Evolutionary conservation across 2,888 invertebrate species (phyloP).

Genomic region (Hemicrepidius hirtus): DNA sequence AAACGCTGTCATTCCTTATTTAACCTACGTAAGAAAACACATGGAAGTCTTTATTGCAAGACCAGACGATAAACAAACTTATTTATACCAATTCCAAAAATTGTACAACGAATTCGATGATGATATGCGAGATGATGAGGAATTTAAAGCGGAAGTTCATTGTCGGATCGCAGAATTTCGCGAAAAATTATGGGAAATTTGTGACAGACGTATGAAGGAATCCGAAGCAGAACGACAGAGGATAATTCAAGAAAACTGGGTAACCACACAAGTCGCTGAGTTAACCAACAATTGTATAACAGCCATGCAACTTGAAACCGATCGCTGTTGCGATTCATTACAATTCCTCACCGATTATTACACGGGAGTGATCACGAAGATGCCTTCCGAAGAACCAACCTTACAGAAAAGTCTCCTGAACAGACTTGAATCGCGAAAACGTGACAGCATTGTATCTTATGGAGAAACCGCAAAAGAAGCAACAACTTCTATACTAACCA

Average conservation of each 20-base stretch:
- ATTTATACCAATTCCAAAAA: slow-evolving; percentile 76
- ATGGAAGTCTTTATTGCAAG: slow-evolving; percentile 75
- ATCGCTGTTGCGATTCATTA: slow-evolving; percentile 73
- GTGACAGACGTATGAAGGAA: slow-evolving; percentile 75
- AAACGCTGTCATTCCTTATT: slow-evolving; percentile 76
- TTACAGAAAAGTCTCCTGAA: slow-evolving; percentile 65
- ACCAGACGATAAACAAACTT: slow-evolving; percentile 76
- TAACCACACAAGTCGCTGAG: slow-evolving; percentile 74
- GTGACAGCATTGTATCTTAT: not conserved
- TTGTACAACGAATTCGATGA: slow-evolving; percentile 77
- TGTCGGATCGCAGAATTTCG: slow-evolving; percentile 69
- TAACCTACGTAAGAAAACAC: slow-evolving; percentile 74
- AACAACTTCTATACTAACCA: slow-evolving; percentile 33
- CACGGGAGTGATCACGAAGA: slow-evolving; percentile 67
- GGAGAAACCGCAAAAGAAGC: not conserved
- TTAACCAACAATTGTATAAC: slow-evolving; percentile 76
- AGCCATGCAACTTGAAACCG: slow-evolving; percentile 78
- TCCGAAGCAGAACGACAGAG: slow-evolving; percentile 74
- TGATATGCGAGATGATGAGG: slow-evolving; percentile 75
- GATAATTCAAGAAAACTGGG: slow-evolving; percentile 77
- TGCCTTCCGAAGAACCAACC: slow-evolving; percentile 73
- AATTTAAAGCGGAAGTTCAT: slow-evolving; percentile 79
- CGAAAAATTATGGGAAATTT: slow-evolving; percentile 74
- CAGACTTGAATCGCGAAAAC: slow-evolving; percentile 2
- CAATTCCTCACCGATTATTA: slow-evolving; percentile 73